phyloP scores from a whole-genome alignment of 2,888 invertebrate genomes.

The Pandemis heparana region DNA sequence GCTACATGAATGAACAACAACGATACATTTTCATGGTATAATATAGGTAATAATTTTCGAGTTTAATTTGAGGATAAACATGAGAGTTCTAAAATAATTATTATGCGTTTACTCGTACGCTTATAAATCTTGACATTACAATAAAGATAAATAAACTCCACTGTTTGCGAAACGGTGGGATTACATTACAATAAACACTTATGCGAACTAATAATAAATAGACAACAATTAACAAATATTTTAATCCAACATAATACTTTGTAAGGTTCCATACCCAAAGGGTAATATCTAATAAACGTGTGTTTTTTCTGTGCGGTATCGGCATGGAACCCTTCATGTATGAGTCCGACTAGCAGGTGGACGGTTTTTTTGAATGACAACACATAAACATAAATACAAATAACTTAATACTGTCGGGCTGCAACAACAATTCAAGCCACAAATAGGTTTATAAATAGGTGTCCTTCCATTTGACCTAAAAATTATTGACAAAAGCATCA shows the following conservation, averaged over 20 bases:
- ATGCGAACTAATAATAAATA: constrained; percentile 3
- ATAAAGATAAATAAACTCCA: neutral
- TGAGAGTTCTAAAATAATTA: neutral
- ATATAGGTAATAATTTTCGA: too few species aligned
- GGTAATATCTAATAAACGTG: too few species aligned
- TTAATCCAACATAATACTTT: neutral
- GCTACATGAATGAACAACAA: too few species aligned
- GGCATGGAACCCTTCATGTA: too few species aligned
- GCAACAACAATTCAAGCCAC: neutral
- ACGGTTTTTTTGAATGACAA: neutral
- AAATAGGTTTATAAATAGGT: neutral
- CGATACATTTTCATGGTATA: too few species aligned
- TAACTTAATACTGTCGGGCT: neutral
- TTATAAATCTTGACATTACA: neutral
- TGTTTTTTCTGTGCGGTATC: too few species aligned
- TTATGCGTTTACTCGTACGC: neutral
- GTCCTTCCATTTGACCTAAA: too few species aligned
- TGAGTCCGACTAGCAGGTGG: too few species aligned
- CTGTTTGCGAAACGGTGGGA: neutral
- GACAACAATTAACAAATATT: neutral
- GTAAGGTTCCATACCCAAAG: too few species aligned
- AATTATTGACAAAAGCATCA: too few species aligned
- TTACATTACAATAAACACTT: neutral
- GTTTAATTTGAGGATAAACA: neutral
- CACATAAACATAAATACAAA: neutral